Conservation (phyloP, 2,888 invertebrate genomes). For the Acrobasis consociella region DNA sequence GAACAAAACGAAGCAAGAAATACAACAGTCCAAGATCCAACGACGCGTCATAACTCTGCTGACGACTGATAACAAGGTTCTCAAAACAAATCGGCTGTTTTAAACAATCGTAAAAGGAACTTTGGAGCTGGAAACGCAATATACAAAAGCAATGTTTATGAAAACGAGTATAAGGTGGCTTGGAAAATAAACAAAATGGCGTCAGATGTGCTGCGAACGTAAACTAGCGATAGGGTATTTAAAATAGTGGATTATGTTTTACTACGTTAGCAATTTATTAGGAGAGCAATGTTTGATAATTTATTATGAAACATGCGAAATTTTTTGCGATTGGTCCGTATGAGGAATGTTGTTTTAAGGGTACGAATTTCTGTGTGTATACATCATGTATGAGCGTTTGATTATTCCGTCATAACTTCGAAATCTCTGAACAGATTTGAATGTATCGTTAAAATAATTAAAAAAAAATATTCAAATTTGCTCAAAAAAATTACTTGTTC, state of each 20-base stretch:
- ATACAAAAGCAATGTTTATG: slow-evolving; percentile 19
- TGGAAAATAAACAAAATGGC: slow-evolving; percentile 37
- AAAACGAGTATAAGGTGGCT: slow-evolving; percentile 38
- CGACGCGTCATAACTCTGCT: not conserved
- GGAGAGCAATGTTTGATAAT: no score
- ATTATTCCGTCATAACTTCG: no score
- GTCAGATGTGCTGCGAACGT: slow-evolving; percentile 17
- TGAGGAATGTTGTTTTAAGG: no score
- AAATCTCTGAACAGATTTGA: no score
- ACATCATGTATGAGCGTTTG: no score
- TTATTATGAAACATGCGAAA: no score
- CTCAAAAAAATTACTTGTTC: no score
- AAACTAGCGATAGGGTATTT: slow-evolving; percentile 20
- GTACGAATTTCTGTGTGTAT: no score
- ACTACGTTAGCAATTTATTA: not conserved
- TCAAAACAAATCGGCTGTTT: slow-evolving; percentile 5
- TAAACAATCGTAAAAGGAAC: slow-evolving; percentile 16
- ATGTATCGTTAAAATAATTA: no score
- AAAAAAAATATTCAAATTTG: no score
- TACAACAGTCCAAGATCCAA: slow-evolving; percentile 1
- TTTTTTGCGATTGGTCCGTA: no score
- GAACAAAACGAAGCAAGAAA: not conserved
- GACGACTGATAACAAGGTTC: slow-evolving; percentile 3
- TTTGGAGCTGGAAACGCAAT: slow-evolving; percentile 1
- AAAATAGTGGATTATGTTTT: slow-evolving; percentile 9